These are phyloP conservation scores for Chaenogobius annularis DNA, from an alignment of 2,113 vertebrate genomes.

Conservation along the genomic window DNA sequence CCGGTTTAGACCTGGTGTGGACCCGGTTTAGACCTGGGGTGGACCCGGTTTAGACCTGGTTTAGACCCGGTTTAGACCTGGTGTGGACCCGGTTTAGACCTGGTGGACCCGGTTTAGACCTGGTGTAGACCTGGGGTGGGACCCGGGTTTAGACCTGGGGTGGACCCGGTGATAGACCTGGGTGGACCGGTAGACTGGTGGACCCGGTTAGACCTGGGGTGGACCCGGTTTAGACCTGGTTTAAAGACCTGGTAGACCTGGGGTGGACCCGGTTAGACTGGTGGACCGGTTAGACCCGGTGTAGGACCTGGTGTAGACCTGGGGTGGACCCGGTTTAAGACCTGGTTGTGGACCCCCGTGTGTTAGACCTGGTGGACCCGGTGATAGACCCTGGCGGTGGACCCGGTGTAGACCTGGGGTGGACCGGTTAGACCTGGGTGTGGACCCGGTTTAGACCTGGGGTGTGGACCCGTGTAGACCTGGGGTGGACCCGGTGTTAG, in stretches of 20 bases:
- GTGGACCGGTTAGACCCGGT: neutral
- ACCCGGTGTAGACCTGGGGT: neutral
- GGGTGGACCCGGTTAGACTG: neutral
- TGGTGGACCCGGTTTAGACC: neutral
- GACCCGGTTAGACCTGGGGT: neutral
- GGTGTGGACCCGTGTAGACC: no score
- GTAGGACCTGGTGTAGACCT: no score
- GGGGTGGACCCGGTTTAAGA: neutral
- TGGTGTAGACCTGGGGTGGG: neutral
- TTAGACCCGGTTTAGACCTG: neutral
- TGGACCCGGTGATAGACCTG: neutral
- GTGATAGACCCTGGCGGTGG: neutral
- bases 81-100: neutral
- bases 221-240: neutral
- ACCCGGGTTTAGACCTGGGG: neutral
- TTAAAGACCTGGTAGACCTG: neutral
- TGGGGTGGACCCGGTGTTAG: neutral
- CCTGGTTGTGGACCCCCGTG: no score
- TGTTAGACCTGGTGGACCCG: constrained; percentile 1
- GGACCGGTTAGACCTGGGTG: neutral
- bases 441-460: neutral
- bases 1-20: neutral
- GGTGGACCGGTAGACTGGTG: neutral
- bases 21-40: neutral
- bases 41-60: neutral